These are phyloP conservation scores for Apodemus speciosus DNA, from an alignment of 2,113 vertebrate genomes.

Conservation along the genomic window DNA sequence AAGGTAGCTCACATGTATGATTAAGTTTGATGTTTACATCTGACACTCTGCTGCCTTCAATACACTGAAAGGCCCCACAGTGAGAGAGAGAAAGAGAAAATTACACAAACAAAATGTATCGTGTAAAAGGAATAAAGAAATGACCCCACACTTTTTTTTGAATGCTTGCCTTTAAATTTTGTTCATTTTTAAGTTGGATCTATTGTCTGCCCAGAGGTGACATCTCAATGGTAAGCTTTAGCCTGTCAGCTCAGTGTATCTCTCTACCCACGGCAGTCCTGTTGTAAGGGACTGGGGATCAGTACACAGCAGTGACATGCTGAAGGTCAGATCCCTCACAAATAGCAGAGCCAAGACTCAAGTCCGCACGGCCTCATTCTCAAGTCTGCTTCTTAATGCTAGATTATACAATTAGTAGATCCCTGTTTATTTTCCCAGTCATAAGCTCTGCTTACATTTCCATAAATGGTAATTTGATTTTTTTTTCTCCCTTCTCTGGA, in stretches of 20 bases:
- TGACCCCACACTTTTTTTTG: neutral
- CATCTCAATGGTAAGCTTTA: neutral
- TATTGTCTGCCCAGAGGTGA: neutral
- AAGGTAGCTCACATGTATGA: neutral
- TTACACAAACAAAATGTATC: slow-evolving; percentile 60
- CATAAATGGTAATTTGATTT: slow-evolving; percentile 42
- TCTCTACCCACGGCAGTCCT: rapidly evolving
- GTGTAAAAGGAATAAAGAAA: slow-evolving; percentile 15
- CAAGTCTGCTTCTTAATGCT: neutral
- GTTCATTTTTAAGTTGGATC: neutral
- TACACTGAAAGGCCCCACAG: slow-evolving; percentile 54
- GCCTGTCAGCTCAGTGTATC: rapidly evolving
- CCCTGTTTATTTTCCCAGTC: slow-evolving; percentile 36
- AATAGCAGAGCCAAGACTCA: neutral
- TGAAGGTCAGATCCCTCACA: neutral
- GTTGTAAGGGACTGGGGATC: neutral
- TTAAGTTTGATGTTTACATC: neutral
- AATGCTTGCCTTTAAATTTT: neutral
- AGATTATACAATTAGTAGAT: neutral
- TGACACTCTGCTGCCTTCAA: slow-evolving; percentile 60
- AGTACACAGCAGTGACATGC: neutral
- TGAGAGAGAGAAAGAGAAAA: slow-evolving; percentile 70
- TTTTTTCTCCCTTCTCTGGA: neutral
- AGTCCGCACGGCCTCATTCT: neutral
- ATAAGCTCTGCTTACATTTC: slow-evolving; percentile 45